Evolutionary conservation across 64 coral and sea anemone genomes (phyloP).

Genomic region (Catalaphyllia jardinei): DNA sequence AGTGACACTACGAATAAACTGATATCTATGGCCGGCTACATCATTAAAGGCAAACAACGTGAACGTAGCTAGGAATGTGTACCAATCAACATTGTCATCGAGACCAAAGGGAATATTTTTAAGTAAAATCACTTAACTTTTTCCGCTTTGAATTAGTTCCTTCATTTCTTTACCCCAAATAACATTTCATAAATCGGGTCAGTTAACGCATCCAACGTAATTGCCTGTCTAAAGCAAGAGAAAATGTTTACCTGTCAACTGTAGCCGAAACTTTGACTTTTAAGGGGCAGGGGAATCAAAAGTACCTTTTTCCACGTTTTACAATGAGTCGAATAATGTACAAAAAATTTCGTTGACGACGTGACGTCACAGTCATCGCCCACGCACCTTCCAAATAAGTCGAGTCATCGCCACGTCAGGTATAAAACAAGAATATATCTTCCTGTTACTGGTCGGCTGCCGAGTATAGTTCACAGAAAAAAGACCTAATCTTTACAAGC

Average conservation of each 20-base stretch:
- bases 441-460: neutral
- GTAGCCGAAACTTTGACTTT: neutral
- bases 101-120: too few relatives aligned
- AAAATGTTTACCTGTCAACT: too few relatives aligned
- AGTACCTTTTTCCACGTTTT: neutral
- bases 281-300: too few relatives aligned
- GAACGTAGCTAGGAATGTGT: too few relatives aligned
- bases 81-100: too few relatives aligned
- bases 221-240: neutral
- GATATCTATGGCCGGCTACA: too few relatives aligned
- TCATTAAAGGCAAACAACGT: too few relatives aligned
- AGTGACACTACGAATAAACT: too few relatives aligned
- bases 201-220: neutral
- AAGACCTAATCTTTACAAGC: neutral
- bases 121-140: too few relatives aligned
- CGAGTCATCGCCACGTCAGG: neutral
- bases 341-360: neutral
- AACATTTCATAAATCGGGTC: too few relatives aligned
- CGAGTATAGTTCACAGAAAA: neutral
- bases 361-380: slow-evolving; percentile 20
- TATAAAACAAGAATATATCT: neutral
- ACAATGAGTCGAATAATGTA: neutral
- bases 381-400: slow-evolving; percentile 5
- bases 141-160: too few relatives aligned
- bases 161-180: too few relatives aligned